Percentiles rank a stretch among this genome's conserved stretches.
Conservation (phyloP, 2,888 invertebrate genomes). For the Digitonthophagus gazella region DNA sequence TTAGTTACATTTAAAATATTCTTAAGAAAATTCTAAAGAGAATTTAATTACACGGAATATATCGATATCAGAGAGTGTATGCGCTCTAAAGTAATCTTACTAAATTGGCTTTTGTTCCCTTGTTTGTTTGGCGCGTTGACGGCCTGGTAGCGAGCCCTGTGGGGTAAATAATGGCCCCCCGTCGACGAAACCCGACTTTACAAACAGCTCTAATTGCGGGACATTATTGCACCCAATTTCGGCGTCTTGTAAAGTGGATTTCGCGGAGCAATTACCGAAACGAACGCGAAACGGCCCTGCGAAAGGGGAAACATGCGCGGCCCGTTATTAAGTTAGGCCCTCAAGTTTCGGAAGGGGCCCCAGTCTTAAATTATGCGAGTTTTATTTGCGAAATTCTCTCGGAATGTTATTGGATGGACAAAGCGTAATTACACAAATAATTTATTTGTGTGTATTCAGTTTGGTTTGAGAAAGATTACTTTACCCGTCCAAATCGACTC, state of each 20-base stretch:
- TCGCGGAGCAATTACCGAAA: conserved; percentile 10
- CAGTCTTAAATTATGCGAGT: neutral
- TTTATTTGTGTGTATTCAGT: too few relatives aligned
- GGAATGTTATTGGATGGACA: neutral
- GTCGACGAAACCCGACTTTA: conserved; percentile 3
- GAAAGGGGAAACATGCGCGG: neutral
- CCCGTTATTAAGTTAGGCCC: neutral
- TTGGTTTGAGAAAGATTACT: too few relatives aligned
- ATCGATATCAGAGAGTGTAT: neutral
- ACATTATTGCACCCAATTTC: conserved; percentile 16
- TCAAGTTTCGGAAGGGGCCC: neutral
- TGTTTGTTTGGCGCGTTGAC: neutral
- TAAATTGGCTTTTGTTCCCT: neutral
- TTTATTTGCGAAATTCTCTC: neutral
- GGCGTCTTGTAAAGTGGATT: conserved; percentile 12
- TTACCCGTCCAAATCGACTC: too few relatives aligned
- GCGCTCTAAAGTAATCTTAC: neutral
- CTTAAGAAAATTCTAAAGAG: too few relatives aligned
- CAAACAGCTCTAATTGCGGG: conserved; percentile 14
- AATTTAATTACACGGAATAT: neutral
- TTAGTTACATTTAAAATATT: too few relatives aligned
- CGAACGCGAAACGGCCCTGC: neutral
- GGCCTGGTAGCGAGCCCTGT: neutral
- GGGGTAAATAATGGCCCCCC: neutral
- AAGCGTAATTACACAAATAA: too few relatives aligned